Evolutionary conservation across 2,888 invertebrate genomes (phyloP), one percentile per base, ranked within the genome.

Genomic region (Pammene fasciana): DNA sequence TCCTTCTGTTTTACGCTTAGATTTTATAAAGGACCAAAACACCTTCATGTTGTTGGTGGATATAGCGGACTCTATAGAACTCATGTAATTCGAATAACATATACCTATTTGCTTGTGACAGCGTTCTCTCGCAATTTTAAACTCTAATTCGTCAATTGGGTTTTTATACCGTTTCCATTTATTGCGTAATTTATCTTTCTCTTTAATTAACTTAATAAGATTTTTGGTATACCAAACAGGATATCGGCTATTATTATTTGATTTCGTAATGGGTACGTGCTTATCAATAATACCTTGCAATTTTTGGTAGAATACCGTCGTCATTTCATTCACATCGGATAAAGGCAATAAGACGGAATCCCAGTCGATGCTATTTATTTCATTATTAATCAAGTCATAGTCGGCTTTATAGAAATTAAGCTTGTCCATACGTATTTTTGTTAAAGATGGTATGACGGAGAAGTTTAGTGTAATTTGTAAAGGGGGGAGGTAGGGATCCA

Each of bases 21-120:
- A 34, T 54, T 34, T 54, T 13, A 54, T 54, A n/a, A n/a, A 54
- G 36, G n/a, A 54, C 34, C 34, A 54, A 36, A 54, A 34, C 10
- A n/a, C 54, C 16, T 48, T 54, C 54, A 54, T 54, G 54, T 54
- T 54, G 7, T 54, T 34, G 5, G 54, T 7, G n/a, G 54, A 54
- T 36, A 54, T 54, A 36, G 54, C 34, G 8, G 16, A 16, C n/a
- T 34, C 34, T 0, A 54, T 54, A n/a, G 54, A 34, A n/a, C 7
- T n/a, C 36, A 54, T 36, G 5, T 54, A 54, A 7, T 36, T 34
- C 1, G 5, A 8, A 34, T 54, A 13, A 10, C 54, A 54, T 16
- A 48, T 16, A 13, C 16, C 8, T 16, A 48, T 48, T 16, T 16
- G 34, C n/a, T 34, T 54, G 13, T 54, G 34, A 34, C 54, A 34